Evolutionary conservation across 1,140 invertebrate species (phyloP).

Genomic region (Drosophila kurseongensis): DNA sequence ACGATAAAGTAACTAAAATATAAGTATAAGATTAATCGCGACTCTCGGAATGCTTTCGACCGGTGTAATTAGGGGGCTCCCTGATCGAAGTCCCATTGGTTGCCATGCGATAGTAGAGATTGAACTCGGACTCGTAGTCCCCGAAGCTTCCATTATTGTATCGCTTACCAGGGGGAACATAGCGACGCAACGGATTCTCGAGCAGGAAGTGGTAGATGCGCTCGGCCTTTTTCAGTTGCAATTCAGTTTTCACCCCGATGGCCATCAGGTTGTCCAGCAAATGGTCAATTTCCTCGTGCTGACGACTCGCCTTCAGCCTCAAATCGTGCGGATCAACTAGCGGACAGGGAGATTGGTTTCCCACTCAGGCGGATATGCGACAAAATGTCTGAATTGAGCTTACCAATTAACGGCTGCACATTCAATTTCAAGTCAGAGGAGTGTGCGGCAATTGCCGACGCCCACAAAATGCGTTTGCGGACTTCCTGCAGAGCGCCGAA

Average conservation of each 20-base stretch:
- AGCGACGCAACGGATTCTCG: conserved; percentile 68
- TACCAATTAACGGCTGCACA: conserved; percentile 80
- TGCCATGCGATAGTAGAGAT: conserved; percentile 76
- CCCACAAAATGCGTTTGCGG: conserved; percentile 81
- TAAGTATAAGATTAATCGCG: not conserved
- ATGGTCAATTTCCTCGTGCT: conserved; percentile 70
- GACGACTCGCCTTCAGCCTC: conserved; percentile 58
- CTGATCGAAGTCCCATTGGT: conserved; percentile 38
- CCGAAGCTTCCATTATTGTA: conserved; percentile 65
- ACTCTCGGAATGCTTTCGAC: too few species aligned
- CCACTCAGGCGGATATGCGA: conserved; percentile 54
- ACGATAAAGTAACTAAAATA: not conserved
- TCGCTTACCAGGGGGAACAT: conserved; percentile 57
- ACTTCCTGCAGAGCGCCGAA: conserved; percentile 79
- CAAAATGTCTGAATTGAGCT: conserved; percentile 53
- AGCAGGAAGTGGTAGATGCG: conserved; percentile 68
- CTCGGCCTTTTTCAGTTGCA: conserved; percentile 58
- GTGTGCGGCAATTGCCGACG: conserved; percentile 77
- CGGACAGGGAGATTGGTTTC: not conserved
- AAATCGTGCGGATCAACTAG: conserved; percentile 71
- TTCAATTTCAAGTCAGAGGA: conserved; percentile 78
- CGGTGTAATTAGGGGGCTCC: not conserved
- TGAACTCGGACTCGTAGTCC: conserved; percentile 74
- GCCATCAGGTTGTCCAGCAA: conserved; percentile 71
- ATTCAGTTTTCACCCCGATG: conserved; percentile 52